phyloP scores from a whole-genome alignment of 2,888 invertebrate genomes.

The Alviniconcha strummeri region DNA sequence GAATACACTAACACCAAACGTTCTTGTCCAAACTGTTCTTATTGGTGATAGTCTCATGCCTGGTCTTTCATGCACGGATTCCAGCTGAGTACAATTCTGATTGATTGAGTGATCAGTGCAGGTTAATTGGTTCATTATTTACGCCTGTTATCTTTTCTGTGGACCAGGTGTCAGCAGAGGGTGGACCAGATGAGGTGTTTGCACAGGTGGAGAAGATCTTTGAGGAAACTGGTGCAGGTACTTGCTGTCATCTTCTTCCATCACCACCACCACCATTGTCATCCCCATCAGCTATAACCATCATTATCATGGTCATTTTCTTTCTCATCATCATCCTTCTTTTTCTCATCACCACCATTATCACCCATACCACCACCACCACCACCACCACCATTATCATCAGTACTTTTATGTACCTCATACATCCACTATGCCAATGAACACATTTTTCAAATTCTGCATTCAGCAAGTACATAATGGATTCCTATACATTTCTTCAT shows the following conservation, averaged over 20 bases:
- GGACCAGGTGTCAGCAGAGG: slow-evolving; percentile 87
- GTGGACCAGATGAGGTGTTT: slow-evolving; percentile 85
- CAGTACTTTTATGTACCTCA: too few relatives aligned
- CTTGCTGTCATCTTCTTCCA: not conserved
- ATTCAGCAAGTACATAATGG: too few relatives aligned
- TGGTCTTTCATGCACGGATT: not conserved
- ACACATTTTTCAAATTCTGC: too few relatives aligned
- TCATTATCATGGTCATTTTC: not conserved
- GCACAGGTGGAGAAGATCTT: slow-evolving; percentile 75
- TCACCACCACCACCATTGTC: not conserved
- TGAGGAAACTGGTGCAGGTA: slow-evolving; percentile 40
- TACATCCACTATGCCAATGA: too few relatives aligned
- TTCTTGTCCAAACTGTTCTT: too few relatives aligned
- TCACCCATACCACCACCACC: not conserved
- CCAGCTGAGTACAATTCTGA: too few relatives aligned
- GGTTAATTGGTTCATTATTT: not conserved
- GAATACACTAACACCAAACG: too few relatives aligned
- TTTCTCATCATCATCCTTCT: not conserved
- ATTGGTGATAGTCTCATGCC: too few relatives aligned
- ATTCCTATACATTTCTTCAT: too few relatives aligned
- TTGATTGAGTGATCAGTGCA: not conserved
- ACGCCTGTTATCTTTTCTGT: not conserved
- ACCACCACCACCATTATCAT: not conserved
- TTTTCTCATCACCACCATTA: not conserved
- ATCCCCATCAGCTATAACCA: not conserved